Conservation (phyloP, 2,113 vertebrate genomes). For the Psittacara wagleri region DNA sequence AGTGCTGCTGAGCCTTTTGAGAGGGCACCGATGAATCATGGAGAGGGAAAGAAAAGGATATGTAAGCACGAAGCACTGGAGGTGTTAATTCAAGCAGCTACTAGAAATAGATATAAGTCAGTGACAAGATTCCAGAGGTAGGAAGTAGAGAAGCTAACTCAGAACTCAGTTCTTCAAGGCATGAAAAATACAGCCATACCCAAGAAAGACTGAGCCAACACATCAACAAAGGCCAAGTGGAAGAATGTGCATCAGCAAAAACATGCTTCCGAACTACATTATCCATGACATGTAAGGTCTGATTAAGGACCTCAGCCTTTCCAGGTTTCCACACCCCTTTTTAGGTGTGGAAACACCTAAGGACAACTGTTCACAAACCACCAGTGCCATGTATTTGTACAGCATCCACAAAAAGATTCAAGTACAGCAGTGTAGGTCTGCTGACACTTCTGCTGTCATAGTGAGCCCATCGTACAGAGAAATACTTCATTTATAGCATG, state of each 20-base stretch:
- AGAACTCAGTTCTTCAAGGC: not conserved
- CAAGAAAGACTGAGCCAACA: not conserved
- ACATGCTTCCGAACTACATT: not conserved
- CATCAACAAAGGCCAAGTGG: not conserved
- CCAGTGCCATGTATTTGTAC: rapidly evolving
- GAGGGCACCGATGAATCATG: not conserved
- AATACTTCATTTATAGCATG: not conserved
- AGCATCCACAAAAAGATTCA: not conserved
- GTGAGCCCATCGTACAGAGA: not conserved
- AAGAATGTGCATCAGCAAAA: not conserved
- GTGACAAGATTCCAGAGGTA: not conserved
- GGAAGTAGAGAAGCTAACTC: not conserved
- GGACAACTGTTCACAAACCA: not conserved
- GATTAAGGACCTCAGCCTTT: not conserved
- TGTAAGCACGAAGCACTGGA: not conserved
- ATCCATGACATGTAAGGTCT: not conserved
- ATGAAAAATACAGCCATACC: not conserved
- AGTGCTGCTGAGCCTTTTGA: not conserved
- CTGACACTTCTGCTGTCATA: not conserved
- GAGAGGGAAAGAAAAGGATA: not conserved
- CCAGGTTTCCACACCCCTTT: not conserved
- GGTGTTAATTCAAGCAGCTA: not conserved
- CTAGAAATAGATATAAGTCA: not conserved
- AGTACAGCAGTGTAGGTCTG: not conserved
- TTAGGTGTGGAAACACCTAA: not conserved